A percentile compares a stretch with the other conserved stretches of the same genome.
These are phyloP conservation scores for Staurois parvus DNA, from an alignment of 2,797 vertebrate genomes.

Conservation along the genomic window DNA sequence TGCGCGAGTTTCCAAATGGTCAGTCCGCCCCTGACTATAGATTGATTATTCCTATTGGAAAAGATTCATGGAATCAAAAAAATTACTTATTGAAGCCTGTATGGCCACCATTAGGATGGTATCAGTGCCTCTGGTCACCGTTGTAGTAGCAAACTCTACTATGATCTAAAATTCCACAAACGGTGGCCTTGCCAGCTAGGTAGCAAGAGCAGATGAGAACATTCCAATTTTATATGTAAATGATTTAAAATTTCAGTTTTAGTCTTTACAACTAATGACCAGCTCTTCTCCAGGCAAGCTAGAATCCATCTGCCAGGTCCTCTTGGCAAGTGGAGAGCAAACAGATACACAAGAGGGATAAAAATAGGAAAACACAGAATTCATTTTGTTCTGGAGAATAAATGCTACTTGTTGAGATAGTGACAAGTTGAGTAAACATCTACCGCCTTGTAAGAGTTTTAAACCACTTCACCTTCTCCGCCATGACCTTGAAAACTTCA, in stretches of 20 bases:
- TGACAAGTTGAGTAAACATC: slow-evolving; percentile 38
- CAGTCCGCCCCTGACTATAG: no score
- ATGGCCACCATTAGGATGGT: no score
- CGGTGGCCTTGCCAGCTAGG: no score
- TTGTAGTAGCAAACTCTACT: no score
- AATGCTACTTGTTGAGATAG: slow-evolving; percentile 23
- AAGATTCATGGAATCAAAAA: no score
- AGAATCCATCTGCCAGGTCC: neutral
- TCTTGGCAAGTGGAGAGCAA: slow-evolving; percentile 8
- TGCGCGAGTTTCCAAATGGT: no score
- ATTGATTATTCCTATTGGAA: no score
- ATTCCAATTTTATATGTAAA: neutral
- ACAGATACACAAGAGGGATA: slow-evolving; percentile 28
- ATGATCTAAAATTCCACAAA: no score
- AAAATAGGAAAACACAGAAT: slow-evolving; percentile 36
- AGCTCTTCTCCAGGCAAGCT: neutral
- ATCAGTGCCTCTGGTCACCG: no score
- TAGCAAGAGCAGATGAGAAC: no score
- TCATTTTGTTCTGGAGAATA: slow-evolving; percentile 30
- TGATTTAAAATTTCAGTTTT: neutral
- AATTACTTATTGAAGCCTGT: no score
- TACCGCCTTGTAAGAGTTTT: neutral
- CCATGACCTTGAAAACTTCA: slow-evolving; percentile 43
- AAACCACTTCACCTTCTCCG: slow-evolving; percentile 20
- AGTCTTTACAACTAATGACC: neutral